phyloP scores from a whole-genome alignment of 1,140 invertebrate genomes.

The Acromyrmex echinatior region DNA sequence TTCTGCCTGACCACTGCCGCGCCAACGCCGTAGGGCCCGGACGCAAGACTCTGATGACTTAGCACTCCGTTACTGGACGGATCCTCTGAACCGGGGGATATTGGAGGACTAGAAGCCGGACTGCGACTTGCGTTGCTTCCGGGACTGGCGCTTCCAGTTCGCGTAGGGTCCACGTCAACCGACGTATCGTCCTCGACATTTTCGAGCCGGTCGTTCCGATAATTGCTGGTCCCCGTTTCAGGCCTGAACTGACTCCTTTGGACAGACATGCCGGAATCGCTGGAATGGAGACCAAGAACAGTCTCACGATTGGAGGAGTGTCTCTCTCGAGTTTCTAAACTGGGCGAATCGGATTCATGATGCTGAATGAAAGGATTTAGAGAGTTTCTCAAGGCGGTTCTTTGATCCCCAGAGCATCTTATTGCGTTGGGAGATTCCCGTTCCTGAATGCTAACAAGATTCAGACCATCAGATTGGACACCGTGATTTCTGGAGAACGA shows the following conservation, averaged over 20 bases:
- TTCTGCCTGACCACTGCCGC: slow-evolving; percentile 79
- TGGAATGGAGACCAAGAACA: slow-evolving; percentile 49
- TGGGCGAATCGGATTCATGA: slow-evolving; percentile 49
- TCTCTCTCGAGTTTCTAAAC: slow-evolving; percentile 46
- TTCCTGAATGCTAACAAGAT: slow-evolving; percentile 81
- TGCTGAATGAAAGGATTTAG: slow-evolving; percentile 70
- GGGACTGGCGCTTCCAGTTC: slow-evolving; percentile 82
- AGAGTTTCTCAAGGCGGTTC: slow-evolving; percentile 60
- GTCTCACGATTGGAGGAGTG: slow-evolving; percentile 18
- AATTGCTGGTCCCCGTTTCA: slow-evolving; percentile 57
- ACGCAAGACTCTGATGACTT: slow-evolving; percentile 66
- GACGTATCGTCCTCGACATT: slow-evolving; percentile 77
- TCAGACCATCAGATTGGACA: slow-evolving; percentile 70
- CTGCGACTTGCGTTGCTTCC: slow-evolving; percentile 83
- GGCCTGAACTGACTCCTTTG: slow-evolving; percentile 53
- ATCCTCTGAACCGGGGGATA: slow-evolving; percentile 84
- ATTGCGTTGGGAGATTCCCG: slow-evolving; percentile 64
- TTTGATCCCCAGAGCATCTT: slow-evolving; percentile 51
- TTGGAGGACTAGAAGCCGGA: slow-evolving; percentile 83
- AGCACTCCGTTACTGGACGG: slow-evolving; percentile 70
- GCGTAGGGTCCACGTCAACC: slow-evolving; percentile 69
- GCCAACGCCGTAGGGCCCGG: slow-evolving; percentile 73
- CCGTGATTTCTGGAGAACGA: slow-evolving; percentile 52
- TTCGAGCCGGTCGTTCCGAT: slow-evolving; percentile 68
- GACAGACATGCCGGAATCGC: slow-evolving; percentile 30